Conservation (phyloP, 2,113 vertebrate species). For the Osmerus mordax region DNA sequence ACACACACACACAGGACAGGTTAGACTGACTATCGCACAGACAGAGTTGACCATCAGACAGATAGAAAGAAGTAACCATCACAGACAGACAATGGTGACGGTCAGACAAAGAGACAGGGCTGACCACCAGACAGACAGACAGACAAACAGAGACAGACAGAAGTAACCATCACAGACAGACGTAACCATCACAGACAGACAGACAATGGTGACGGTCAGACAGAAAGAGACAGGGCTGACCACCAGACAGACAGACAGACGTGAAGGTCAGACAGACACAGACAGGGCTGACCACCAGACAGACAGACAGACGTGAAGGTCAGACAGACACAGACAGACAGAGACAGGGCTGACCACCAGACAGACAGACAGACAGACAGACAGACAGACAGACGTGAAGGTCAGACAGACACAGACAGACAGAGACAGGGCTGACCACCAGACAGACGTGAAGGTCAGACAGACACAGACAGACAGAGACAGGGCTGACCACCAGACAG, state of each 20-base stretch:
- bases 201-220: too few species aligned
- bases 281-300: background rate
- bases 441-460: too few species aligned
- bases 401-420: background rate
- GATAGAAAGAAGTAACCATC: background rate
- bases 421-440: background rate
- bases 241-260: too few species aligned
- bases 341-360: background rate
- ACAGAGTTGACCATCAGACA: background rate
- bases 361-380: background rate
- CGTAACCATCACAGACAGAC: too few species aligned
- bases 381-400: background rate
- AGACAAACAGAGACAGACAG: background rate
- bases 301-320: background rate
- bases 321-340: background rate
- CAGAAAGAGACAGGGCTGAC: too few species aligned
- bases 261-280: too few species aligned
- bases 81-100: too few species aligned
- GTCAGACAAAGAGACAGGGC: too few species aligned
- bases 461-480: background rate
- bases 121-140: too few species aligned
- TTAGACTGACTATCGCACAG: too few species aligned
- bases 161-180: too few species aligned
- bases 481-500: background rate
- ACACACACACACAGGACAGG: too few species aligned